These are phyloP conservation scores for Myotis pilosus DNA, from an alignment of 2,797 vertebrate species.

Conservation along the genomic window DNA sequence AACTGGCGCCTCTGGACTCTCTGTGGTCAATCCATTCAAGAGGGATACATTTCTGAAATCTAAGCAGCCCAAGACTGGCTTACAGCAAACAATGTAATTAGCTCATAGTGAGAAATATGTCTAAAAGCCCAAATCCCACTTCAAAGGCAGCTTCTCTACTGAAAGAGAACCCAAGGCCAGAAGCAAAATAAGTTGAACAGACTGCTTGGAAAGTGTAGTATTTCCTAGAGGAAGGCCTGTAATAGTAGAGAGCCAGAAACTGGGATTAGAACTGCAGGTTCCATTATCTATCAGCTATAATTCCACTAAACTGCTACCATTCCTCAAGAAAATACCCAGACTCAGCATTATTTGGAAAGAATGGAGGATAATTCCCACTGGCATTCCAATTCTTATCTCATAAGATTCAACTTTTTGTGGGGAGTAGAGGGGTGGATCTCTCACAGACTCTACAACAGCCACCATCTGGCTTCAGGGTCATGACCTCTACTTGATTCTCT, in stretches of 20 bases:
- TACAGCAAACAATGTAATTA: background rate
- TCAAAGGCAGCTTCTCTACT: background rate
- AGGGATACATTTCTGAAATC: background rate
- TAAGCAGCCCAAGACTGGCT: background rate
- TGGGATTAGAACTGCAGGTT: background rate
- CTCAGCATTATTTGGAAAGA: background rate
- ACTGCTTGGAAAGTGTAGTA: background rate
- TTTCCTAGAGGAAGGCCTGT: background rate
- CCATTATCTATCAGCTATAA: background rate
- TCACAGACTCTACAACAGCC: background rate
- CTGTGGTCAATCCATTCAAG: background rate
- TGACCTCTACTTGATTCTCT: background rate
- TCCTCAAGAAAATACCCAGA: background rate
- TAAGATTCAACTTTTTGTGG: background rate
- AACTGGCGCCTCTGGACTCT: background rate
- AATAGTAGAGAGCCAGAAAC: background rate
- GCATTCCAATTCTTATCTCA: background rate
- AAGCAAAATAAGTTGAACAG: conserved; percentile 24
- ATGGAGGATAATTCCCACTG: background rate
- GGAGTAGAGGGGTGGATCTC: background rate
- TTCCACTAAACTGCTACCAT: background rate
- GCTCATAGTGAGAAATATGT: background rate
- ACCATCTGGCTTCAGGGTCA: background rate
- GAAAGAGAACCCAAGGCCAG: background rate
- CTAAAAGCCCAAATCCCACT: background rate